Evolutionary conservation across 1,140 invertebrate species (phyloP).

Genomic region (Penaeus japonicus): DNA sequence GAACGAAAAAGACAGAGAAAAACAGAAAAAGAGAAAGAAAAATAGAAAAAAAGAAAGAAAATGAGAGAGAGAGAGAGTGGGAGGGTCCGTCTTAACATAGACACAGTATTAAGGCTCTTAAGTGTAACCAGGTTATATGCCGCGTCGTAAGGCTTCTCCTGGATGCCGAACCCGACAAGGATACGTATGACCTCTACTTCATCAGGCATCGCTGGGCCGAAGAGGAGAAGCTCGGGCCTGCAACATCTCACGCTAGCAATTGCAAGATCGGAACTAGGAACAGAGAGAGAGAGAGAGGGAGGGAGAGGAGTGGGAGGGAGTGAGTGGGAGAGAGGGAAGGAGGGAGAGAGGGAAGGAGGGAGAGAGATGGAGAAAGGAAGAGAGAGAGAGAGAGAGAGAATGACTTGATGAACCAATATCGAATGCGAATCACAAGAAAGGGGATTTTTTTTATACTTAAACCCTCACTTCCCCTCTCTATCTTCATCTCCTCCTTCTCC

Average conservation of each 20-base stretch:
- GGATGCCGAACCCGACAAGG: neutral
- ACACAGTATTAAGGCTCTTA: constrained; percentile 35
- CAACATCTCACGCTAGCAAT: neutral
- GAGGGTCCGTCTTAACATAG: neutral
- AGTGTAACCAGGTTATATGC: constrained; percentile 33
- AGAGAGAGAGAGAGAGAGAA: neutral
- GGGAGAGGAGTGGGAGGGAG: constrained; percentile 21
- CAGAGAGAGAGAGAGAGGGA: constrained; percentile 31
- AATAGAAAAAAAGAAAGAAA: neutral
- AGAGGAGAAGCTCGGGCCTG: too few species aligned
- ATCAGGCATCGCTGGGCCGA: too few species aligned
- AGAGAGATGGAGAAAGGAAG: too few species aligned
- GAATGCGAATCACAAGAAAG: neutral
- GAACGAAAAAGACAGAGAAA: neutral
- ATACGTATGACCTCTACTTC: too few species aligned
- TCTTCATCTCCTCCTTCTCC: too few species aligned
- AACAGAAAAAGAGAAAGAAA: neutral
- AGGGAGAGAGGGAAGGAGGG: too few species aligned
- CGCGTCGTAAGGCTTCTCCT: constrained; percentile 10
- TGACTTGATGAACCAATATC: neutral
- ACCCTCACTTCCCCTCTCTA: too few species aligned
- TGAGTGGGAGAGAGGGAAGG: constrained; percentile 38
- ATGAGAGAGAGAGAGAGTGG: neutral
- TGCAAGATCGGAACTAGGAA: too few species aligned
- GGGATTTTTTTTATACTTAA: too few species aligned